A percentile compares a stretch with the other conserved stretches of the same genome.
Evolutionary conservation across 2,888 invertebrate genomes (phyloP).

Genomic region (Drosophila mulleri): DNA sequence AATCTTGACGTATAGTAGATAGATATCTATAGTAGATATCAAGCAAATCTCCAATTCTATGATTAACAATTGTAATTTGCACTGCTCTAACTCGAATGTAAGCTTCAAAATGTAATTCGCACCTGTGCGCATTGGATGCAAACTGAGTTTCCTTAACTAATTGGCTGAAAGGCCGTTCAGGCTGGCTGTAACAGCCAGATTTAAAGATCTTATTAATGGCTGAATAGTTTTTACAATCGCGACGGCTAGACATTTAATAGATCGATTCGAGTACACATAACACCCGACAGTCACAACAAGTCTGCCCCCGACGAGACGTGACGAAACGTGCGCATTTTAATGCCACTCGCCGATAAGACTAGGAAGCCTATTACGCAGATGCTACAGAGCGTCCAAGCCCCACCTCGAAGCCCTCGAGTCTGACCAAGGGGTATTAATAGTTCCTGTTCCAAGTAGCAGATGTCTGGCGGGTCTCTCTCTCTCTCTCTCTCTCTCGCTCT

Average conservation of each 20-base stretch:
- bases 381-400: constrained; percentile 17
- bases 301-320: constrained; percentile 66
- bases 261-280: constrained; percentile 48
- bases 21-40: too few species aligned
- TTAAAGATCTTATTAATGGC: constrained; percentile 22
- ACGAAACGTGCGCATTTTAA: constrained; percentile 66
- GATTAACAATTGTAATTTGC: background rate
- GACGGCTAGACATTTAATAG: constrained; percentile 65
- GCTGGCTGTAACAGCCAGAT: constrained; percentile 2
- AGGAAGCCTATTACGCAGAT: constrained; percentile 48
- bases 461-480: constrained; percentile 13
- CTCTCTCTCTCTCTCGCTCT: background rate
- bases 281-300: constrained; percentile 35
- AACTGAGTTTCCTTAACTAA: background rate
- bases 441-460: constrained; percentile 18
- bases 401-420: constrained; percentile 9
- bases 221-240: constrained; percentile 48
- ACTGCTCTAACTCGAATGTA: background rate
- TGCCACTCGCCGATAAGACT: constrained; percentile 53
- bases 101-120: background rate
- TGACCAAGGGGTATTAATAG: constrained; percentile 23
- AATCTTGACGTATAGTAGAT: too few species aligned
- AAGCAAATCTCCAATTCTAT: background rate
- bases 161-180: constrained; percentile 14
- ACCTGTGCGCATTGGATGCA: background rate